phyloP scores from a whole-genome alignment of 2,113 vertebrate genomes.

The Pseudonaja textilis region DNA sequence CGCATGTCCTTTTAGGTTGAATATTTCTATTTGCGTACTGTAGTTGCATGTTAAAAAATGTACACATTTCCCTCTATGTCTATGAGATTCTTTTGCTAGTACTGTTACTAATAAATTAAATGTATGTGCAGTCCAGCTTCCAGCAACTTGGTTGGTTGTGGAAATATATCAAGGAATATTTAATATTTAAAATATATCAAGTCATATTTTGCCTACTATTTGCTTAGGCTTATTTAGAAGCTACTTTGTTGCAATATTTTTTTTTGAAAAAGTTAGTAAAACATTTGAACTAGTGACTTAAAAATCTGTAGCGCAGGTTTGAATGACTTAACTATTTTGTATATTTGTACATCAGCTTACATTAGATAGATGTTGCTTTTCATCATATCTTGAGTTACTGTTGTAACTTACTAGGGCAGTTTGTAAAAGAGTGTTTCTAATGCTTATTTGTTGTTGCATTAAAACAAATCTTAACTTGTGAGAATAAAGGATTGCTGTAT shows the following conservation, averaged over 20 bases:
- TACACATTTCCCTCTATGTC: neutral
- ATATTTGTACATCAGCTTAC: neutral
- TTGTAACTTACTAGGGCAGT: neutral
- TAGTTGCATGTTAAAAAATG: neutral
- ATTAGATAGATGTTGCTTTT: neutral
- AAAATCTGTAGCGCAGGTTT: neutral
- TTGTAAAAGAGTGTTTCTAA: neutral
- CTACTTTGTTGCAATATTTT: neutral
- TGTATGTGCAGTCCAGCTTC: no score
- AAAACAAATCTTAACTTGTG: neutral
- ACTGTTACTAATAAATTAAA: neutral
- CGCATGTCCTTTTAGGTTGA: neutral
- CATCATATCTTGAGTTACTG: neutral
- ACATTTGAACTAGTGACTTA: neutral
- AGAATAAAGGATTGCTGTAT: neutral
- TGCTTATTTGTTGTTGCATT: neutral
- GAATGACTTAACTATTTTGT: neutral
- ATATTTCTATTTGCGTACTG: neutral
- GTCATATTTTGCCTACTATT: neutral
- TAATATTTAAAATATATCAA: neutral
- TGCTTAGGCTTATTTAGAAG: neutral
- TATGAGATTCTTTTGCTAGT: neutral
- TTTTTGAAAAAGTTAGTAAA: neutral
- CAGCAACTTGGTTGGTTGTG: neutral
- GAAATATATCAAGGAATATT: neutral